Evolutionary conservation across 2,888 invertebrate species (phyloP).

Genomic region (Digitonthophagus gazella): DNA sequence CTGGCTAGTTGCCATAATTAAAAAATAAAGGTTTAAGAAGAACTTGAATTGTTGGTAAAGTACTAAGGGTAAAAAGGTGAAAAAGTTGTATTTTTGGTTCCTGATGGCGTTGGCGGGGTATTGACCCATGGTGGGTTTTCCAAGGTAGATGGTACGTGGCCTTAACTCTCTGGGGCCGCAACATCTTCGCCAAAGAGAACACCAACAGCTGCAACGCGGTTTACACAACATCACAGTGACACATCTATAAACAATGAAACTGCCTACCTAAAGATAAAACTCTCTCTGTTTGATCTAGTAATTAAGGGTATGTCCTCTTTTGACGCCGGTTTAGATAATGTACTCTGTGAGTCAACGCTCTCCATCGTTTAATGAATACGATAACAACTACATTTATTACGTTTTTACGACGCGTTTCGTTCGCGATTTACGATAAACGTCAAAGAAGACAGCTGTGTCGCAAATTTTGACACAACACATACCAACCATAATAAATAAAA

Average conservation of each 20-base stretch:
- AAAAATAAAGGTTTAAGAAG: constrained; percentile 96
- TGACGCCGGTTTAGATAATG: constrained; percentile 46
- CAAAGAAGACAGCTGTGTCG: not conserved
- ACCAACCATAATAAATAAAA: constrained; percentile 25
- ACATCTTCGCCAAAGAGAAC: constrained; percentile 70
- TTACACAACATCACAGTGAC: constrained; percentile 15
- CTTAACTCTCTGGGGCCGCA: constrained; percentile 72
- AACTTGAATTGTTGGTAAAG: constrained; percentile 98
- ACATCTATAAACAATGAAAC: not conserved
- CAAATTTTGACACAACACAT: constrained; percentile 8
- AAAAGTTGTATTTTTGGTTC: constrained; percentile 96
- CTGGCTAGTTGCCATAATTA: constrained; percentile 97
- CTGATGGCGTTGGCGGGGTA: constrained; percentile 94
- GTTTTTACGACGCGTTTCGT: not conserved
- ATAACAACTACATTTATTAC: constrained; percentile 10
- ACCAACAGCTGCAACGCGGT: constrained; percentile 66
- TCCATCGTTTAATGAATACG: constrained; percentile 38
- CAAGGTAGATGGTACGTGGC: constrained; percentile 75
- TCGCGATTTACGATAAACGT: not conserved
- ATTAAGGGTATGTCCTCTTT: constrained; percentile 72
- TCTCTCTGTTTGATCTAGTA: constrained; percentile 60
- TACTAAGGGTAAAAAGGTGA: constrained; percentile 87
- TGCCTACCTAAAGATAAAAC: constrained; percentile 60
- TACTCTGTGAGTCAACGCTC: constrained; percentile 49
- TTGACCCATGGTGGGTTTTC: constrained; percentile 74